Percentiles rank a stretch among this genome's conserved stretches.
These are phyloP conservation scores for Anniella stebbinsi DNA, from an alignment of 2,797 vertebrate genomes.

Conservation along the genomic window DNA sequence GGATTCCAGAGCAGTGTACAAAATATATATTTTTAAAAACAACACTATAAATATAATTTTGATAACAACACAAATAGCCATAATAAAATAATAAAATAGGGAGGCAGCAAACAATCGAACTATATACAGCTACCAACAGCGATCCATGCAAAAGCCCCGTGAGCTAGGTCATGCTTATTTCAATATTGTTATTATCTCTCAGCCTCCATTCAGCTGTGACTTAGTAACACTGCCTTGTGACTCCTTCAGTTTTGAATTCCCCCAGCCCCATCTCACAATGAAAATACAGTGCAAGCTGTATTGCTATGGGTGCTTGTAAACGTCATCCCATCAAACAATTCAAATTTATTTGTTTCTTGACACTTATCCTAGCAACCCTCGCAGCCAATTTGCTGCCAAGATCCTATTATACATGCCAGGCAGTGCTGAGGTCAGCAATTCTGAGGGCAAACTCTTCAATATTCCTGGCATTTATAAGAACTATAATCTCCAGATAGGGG, in stretches of 20 bases:
- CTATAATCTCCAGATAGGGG: conserved; percentile 10
- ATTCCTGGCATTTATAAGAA: conserved; percentile 27
- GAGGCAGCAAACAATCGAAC: not conserved
- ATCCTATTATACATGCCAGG: not conserved
- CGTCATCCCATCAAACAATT: conserved; percentile 15
- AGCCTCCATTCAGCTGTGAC: not conserved
- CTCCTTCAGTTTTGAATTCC: not conserved
- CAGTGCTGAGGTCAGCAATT: not conserved
- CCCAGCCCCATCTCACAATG: not conserved
- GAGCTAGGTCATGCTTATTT: not conserved
- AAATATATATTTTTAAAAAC: not conserved
- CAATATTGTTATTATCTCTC: not conserved
- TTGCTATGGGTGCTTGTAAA: not conserved
- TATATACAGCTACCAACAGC: not conserved
- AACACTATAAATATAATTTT: not conserved
- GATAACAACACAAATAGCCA: too few species aligned
- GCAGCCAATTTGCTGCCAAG: not conserved
- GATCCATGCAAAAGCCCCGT: not conserved
- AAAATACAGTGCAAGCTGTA: not conserved
- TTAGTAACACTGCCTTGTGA: not conserved
- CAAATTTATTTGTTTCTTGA: not conserved
- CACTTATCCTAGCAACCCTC: not conserved
- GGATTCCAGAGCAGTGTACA: not conserved
- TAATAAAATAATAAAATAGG: not conserved
- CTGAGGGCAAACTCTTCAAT: conserved; percentile 16